These are phyloP conservation scores for Planiliza haematocheilus DNA, from an alignment of 2,113 vertebrate species.

Conservation along the genomic window DNA sequence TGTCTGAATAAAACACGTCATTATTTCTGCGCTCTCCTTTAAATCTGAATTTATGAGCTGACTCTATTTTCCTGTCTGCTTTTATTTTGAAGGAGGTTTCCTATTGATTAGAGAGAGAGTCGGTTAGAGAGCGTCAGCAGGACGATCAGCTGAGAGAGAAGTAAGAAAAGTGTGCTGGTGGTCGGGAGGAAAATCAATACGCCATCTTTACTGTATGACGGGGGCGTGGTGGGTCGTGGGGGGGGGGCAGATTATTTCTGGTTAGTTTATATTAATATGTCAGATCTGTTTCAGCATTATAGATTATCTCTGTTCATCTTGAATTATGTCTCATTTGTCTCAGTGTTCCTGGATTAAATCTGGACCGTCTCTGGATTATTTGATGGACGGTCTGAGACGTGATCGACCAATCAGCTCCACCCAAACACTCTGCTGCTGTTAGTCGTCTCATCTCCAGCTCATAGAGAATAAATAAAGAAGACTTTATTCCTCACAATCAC, in stretches of 20 bases:
- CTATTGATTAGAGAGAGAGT: constrained; percentile 9
- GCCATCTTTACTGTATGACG: constrained; percentile 61
- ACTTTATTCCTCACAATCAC: constrained; percentile 66
- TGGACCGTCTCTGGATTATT: too few species aligned
- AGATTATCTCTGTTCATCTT: too few species aligned
- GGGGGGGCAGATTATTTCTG: not conserved
- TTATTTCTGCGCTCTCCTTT: not conserved
- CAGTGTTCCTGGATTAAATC: too few species aligned
- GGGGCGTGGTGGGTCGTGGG: constrained; percentile 1
- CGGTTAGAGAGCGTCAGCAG: constrained; percentile 54
- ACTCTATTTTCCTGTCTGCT: not conserved
- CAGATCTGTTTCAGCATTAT: too few species aligned
- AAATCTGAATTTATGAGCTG: not conserved
- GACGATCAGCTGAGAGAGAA: constrained; percentile 71
- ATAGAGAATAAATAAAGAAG: constrained; percentile 78
- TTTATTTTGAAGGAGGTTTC: constrained; percentile 12
- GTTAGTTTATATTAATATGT: too few species aligned
- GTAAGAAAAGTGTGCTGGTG: constrained; percentile 64
- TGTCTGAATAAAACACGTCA: not conserved
- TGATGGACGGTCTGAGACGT: too few species aligned
- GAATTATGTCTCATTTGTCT: too few species aligned
- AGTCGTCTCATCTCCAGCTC: constrained; percentile 73
- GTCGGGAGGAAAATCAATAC: constrained; percentile 75
- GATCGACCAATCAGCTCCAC: too few species aligned
- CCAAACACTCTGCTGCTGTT: too few species aligned